Base-by-base conservation (phyloP, 2,113 vertebrate genomes). In the Urocynchramus pylzowi region DNA sequence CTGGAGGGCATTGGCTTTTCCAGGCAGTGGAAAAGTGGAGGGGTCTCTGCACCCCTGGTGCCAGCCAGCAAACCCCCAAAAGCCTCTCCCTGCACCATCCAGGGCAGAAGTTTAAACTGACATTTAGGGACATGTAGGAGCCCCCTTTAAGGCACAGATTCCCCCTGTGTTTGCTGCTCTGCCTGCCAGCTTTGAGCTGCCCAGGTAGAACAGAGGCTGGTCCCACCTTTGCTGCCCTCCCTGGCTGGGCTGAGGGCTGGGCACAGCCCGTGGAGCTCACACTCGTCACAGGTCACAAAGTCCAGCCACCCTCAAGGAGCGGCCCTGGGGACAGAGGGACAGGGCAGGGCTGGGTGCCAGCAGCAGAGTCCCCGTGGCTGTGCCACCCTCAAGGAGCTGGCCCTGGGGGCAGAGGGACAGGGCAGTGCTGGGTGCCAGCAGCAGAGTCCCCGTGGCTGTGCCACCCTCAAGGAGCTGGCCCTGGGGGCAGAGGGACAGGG, bases 391-490 rank as follows among this genome's bases (percentile, higher is more conserved):
- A 13, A 27, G 71, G 64, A 91, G 54, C 7, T 4, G 23, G 47
- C 54, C 54, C 47, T 20, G 45, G 23, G 27, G 67, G 39, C 68
- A 75, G 35, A 69, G 65, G 31, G 22, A 13, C 47, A 24, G 42
- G 18, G 10, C 57, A 28, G 1, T 4, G 2, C 3, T 3, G 5
- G 53, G 31, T 2, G 44, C 28, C n/a, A 37, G 41, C 45, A 64
- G 71, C 31, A 2, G 4, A 13, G 35, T 20, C n/a, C 31, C 69
- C 0, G 6, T 2, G 17, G 39, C 3, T n/a, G n/a, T n/a, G n/a
- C n/a, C n/a, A n/a, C n/a, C n/a, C n/a, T n/a, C n/a, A n/a, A n/a
- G n/a, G n/a, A n/a, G n/a, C n/a, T n/a, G n/a, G n/a, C n/a, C n/a
- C n/a, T n/a, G n/a, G n/a, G n/a, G n/a, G n/a, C 24, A 26, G 23